A percentile compares a stretch with the other conserved stretches of the same genome.
Conservation (phyloP, 1,140 invertebrate species). For the Thaumatotibia leucotreta region DNA sequence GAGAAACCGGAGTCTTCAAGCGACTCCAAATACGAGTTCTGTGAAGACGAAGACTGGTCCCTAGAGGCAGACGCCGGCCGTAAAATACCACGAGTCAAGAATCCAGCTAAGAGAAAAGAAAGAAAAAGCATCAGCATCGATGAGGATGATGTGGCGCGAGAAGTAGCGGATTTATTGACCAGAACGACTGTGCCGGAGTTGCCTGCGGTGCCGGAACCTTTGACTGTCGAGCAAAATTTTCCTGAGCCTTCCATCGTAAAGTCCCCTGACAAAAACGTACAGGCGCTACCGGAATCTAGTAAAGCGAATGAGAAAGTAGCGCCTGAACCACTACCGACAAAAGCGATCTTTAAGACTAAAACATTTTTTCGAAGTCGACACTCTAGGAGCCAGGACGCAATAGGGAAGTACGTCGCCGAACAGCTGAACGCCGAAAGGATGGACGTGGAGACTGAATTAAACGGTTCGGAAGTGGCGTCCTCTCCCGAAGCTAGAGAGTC, state of each 20-base stretch:
- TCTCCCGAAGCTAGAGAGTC: conserved; percentile 55
- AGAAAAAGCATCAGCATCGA: conserved; percentile 60
- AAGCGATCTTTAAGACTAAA: conserved; percentile 74
- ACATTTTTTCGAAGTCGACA: conserved; percentile 76
- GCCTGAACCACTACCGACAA: conserved; percentile 51
- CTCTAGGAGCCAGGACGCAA: conserved; percentile 75
- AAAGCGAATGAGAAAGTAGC: conserved; percentile 37
- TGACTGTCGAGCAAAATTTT: conserved; percentile 74
- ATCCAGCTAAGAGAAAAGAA: conserved; percentile 60
- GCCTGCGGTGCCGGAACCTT: conserved; percentile 60
- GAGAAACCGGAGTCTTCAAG: conserved; percentile 56
- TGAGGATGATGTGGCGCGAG: conserved; percentile 71
- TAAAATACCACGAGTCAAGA: conserved; percentile 74
- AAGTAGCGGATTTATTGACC: conserved; percentile 77
- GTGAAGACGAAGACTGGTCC: conserved; percentile 76
- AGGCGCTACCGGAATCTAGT: conserved; percentile 48
- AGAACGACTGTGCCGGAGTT: conserved; percentile 76
- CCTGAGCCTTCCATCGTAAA: conserved; percentile 66
- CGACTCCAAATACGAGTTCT: conserved; percentile 77
- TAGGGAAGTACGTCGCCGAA: conserved; percentile 74
- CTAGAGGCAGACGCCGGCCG: conserved; percentile 67
- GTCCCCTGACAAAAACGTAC: conserved; percentile 65
- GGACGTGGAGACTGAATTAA: conserved; percentile 56
- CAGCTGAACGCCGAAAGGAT: conserved; percentile 65
- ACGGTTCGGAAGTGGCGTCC: conserved; percentile 49